These are phyloP conservation scores for Trachurus trachurus DNA, from an alignment of 2,797 vertebrate species.

Conservation along the genomic window DNA sequence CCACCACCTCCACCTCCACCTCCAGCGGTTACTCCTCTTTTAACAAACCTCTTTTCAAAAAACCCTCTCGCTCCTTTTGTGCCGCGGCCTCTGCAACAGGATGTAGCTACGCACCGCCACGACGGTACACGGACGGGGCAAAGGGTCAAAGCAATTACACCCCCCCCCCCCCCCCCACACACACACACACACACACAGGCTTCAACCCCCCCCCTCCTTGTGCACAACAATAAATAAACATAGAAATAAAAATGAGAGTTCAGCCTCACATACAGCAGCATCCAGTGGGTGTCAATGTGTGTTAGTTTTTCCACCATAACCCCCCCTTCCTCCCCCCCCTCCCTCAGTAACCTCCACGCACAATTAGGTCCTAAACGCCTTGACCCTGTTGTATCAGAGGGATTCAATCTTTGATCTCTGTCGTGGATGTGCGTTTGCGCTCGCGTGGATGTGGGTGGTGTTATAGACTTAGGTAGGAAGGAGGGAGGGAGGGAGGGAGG, in stretches of 20 bases:
- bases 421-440: conserved; percentile 11
- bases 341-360: not conserved
- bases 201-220: too few relatives aligned
- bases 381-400: not conserved
- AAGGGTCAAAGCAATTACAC: conserved; percentile 78
- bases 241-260: not conserved
- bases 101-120: conserved; percentile 65
- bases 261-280: not conserved
- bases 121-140: conserved; percentile 68
- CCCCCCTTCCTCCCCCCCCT: too few relatives aligned
- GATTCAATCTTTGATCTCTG: conserved; percentile 15
- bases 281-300: not conserved
- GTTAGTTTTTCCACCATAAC: too few relatives aligned
- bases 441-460: not conserved
- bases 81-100: conserved; percentile 73
- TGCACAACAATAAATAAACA: not conserved
- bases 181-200: not conserved
- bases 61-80: conserved; percentile 59
- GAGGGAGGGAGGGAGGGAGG: too few relatives aligned
- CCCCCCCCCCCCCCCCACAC: too few relatives aligned
- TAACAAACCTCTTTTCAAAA: conserved; percentile 76
- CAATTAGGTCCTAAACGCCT: not conserved
- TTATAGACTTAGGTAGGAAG: not conserved
- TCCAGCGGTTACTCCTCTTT: conserved; percentile 72
- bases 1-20: not conserved